Conservation (phyloP, 2,113 vertebrate genomes). For the Notarius lentiginosus region DNA sequence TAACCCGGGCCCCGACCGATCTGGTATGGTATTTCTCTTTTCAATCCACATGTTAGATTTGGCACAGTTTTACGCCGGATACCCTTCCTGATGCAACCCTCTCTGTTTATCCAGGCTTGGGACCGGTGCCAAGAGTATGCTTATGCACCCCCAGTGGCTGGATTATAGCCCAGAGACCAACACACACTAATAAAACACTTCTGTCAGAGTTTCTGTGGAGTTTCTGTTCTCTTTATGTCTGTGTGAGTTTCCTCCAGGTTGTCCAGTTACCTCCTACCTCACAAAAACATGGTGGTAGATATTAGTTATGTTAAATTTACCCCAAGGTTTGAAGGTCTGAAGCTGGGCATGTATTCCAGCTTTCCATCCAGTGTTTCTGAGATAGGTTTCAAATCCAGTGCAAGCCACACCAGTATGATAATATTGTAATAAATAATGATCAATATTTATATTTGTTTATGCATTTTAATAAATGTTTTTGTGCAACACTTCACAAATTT, state of each 20-base stretch:
- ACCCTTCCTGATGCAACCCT: too few relatives aligned
- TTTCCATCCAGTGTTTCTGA: neutral
- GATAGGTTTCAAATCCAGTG: neutral
- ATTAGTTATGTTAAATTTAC: neutral
- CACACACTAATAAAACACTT: slow-evolving; percentile 1
- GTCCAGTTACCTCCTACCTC: neutral
- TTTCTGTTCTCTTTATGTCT: neutral
- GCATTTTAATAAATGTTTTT: neutral
- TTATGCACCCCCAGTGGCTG: too few relatives aligned
- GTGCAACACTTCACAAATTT: neutral
- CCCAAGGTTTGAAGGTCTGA: neutral
- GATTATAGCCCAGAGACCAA: slow-evolving; percentile 16
- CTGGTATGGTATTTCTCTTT: too few relatives aligned
- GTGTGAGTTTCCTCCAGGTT: neutral
- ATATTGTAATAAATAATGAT: neutral
- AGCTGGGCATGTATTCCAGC: neutral
- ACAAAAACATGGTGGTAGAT: neutral
- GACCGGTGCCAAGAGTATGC: too few relatives aligned
- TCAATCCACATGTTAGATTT: too few relatives aligned
- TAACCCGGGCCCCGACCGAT: too few relatives aligned
- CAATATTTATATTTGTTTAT: neutral
- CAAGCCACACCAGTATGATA: neutral
- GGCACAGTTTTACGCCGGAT: too few relatives aligned
- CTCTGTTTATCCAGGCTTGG: too few relatives aligned
- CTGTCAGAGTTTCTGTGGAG: neutral